Conservation (phyloP, 2,113 vertebrate genomes). For the Salvelinus sp. region DNA sequence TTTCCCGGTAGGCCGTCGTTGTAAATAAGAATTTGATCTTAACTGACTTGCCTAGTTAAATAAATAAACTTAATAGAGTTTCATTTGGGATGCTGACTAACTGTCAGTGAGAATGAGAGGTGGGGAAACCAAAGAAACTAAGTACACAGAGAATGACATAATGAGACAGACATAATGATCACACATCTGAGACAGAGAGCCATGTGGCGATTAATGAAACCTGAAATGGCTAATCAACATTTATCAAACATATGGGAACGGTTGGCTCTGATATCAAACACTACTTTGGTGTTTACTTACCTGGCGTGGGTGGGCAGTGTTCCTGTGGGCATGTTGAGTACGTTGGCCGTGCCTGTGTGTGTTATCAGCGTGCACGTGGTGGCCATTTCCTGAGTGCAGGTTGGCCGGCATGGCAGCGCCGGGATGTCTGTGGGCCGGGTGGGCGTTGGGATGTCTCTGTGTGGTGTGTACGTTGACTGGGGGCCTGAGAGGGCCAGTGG, state of each 20-base stretch:
- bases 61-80: too few species aligned
- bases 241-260: constrained; percentile 26
- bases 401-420: constrained; percentile 3
- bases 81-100: not conserved
- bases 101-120: constrained; percentile 9
- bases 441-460: constrained; percentile 37
- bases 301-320: constrained; percentile 49
- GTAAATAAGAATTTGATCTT: too few species aligned
- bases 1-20: too few species aligned
- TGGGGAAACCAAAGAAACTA: not conserved
- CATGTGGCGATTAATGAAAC: not conserved
- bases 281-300: constrained; percentile 48
- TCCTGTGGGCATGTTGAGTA: constrained; percentile 10
- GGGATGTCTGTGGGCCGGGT: constrained; percentile 21
- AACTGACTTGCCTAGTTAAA: too few species aligned
- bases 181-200: constrained; percentile 21
- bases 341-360: constrained; percentile 33
- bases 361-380: constrained; percentile 14
- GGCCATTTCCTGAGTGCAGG: constrained; percentile 44
- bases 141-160: constrained; percentile 2
- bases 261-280: constrained; percentile 16
- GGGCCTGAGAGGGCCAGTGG: constrained; percentile 31
- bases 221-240: not conserved
- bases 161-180: constrained; percentile 8
- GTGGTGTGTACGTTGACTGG: constrained; percentile 45